These are phyloP conservation scores for Phasianus colchicus DNA, from an alignment of 2,113 vertebrate species.

Conservation along the genomic window DNA sequence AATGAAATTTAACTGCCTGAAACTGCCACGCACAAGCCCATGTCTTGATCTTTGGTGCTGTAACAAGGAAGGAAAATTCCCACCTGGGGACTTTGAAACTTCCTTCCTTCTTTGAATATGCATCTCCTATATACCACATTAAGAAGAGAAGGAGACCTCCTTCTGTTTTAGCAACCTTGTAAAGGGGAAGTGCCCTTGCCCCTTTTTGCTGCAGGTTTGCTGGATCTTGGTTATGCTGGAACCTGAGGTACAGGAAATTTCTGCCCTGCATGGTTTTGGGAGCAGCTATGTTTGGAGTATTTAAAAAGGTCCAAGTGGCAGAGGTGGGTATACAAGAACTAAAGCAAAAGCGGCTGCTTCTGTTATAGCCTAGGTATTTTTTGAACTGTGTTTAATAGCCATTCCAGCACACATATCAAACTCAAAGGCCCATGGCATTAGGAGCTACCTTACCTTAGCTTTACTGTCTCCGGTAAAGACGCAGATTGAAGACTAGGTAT, in stretches of 20 bases:
- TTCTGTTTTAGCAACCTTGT: constrained; percentile 24
- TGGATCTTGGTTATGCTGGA: neutral
- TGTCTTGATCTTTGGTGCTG: constrained; percentile 62
- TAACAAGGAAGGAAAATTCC: constrained; percentile 5
- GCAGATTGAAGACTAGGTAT: neutral
- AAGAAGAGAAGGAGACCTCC: neutral
- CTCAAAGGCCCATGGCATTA: constrained; percentile 17
- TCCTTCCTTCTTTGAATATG: constrained; percentile 7
- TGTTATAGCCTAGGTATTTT: neutral
- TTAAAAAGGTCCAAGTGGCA: neutral
- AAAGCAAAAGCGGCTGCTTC: constrained; percentile 21
- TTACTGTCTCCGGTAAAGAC: neutral
- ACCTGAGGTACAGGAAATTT: neutral
- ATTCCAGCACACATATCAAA: constrained; percentile 44
- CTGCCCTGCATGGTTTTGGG: neutral
- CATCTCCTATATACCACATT: neutral
- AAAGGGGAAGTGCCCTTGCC: neutral
- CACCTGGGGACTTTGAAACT: constrained; percentile 53
- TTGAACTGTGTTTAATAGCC: constrained; percentile 32
- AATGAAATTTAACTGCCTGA: constrained; percentile 23
- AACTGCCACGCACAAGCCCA: neutral
- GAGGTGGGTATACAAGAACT: neutral
- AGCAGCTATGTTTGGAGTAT: neutral
- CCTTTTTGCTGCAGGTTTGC: neutral
- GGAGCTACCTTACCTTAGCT: constrained; percentile 43